A percentile compares a stretch with the other conserved stretches of the same genome.
These are phyloP conservation scores for Callitettix versicolor DNA, from an alignment of 1,140 invertebrate species.

Conservation along the genomic window DNA sequence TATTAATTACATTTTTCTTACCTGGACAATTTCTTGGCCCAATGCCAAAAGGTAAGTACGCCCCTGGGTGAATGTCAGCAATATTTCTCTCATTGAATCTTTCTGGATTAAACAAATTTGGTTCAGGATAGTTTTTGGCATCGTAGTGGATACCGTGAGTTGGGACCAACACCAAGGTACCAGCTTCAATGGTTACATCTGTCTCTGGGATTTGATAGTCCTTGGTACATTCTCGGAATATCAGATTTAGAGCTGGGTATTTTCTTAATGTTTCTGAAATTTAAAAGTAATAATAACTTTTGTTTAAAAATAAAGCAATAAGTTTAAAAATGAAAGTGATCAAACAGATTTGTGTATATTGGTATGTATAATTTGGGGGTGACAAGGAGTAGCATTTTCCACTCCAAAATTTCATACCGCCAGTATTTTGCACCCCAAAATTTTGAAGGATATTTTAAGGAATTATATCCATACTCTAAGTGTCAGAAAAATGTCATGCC, in stretches of 20 bases:
- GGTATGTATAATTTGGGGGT: too few relatives aligned
- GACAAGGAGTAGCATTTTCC: too few relatives aligned
- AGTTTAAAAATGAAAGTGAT: too few relatives aligned
- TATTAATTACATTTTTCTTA: too few relatives aligned
- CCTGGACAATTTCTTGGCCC: conserved; percentile 44
- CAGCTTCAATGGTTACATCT: conserved; percentile 36
- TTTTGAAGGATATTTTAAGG: too few relatives aligned
- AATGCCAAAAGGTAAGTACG: conserved; percentile 45
- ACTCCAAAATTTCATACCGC: too few relatives aligned
- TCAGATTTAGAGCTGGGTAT: conserved; percentile 40
- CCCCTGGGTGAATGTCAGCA: conserved; percentile 30
- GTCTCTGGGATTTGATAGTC: conserved; percentile 40
- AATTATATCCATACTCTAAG: too few relatives aligned
- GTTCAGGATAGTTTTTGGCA: conserved; percentile 48
- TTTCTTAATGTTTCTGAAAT: conserved; percentile 43
- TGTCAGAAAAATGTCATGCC: too few relatives aligned
- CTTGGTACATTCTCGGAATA: conserved; percentile 38
- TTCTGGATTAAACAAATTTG: conserved; percentile 54
- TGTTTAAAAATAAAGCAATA: too few relatives aligned
- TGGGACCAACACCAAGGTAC: conserved; percentile 40
- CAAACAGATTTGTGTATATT: too few relatives aligned
- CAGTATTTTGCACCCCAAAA: too few relatives aligned
- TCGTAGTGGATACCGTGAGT: conserved; percentile 50
- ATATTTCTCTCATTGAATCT: conserved; percentile 44
- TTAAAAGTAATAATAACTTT: conserved; percentile 1